Evolutionary conservation across 2,797 vertebrate species (phyloP), one percentile per base, ranked within the genome.

Genomic region (Danio kyathit): DNA sequence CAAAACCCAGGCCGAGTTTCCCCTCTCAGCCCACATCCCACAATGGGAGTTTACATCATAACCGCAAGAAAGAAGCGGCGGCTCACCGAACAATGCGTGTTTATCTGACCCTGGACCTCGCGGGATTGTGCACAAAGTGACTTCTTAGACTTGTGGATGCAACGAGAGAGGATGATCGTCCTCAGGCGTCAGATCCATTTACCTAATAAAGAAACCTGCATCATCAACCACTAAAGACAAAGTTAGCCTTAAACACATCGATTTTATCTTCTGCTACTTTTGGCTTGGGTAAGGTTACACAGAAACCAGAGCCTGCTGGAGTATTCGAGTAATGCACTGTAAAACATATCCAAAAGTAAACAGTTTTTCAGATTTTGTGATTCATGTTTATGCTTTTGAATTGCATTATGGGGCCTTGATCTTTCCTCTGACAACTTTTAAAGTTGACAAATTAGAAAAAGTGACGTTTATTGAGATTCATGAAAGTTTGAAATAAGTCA

Each of bases 51-150:
- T 89, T 88, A 91, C 90, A 90, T 89, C 87, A 88, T 60, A 76
- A 78, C 76, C 70, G 89, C 86, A 76, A 87, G 88, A 86, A 70
- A 74, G 89, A 88, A 88, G 87, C 88, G 85, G 87, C 88, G 92
- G 84, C 90, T 87, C 88, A 87, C 91, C 88, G 91, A 88, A 91
- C 90, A 92, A 81, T 89, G 90, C 86, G 90, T 95, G 91, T 92
- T 94, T 92, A 93, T 88, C 89, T 93, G 92, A 93, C 90, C 90
- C 90, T 88, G 87, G 86, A 90, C 91, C 90, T 91, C 87, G 87
- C 83, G 64, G 87, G 83, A 93, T 88, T 79, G 69, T 84, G 89
- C 89, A 91, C 91, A 92, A 92, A 92, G 92, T 92, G 91, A 92
- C 91, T 93, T 93, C 91, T 92, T 94, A 56, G 60, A 73, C 21